Base-by-base conservation (phyloP, 2,888 invertebrate genomes). In the Elmis aenea region DNA sequence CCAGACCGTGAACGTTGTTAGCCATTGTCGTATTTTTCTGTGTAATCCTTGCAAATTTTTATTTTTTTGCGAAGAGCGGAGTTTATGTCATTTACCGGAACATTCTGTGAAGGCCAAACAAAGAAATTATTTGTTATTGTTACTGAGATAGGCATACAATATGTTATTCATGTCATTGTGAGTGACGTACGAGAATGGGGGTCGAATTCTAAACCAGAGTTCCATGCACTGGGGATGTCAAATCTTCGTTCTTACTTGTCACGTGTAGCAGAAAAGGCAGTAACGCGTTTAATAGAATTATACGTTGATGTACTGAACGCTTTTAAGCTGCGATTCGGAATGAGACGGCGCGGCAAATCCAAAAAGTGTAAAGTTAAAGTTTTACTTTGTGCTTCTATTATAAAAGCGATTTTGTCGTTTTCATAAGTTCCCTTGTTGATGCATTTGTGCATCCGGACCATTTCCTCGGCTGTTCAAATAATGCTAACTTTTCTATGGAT, bases 41-140 rank as follows among this genome's bases (percentile, higher is more conserved):
- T n/a, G n/a, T n/a, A n/a, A n/a, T n/a, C n/a, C n/a, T n/a, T n/a
- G n/a, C n/a, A n/a, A n/a, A n/a, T n/a, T n/a, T n/a, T n/a, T n/a
- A n/a, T n/a, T n/a, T n/a, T n/a, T n/a, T n/a, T n/a, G n/a, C n/a
- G n/a, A n/a, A n/a, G n/a, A n/a, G n/a, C n/a, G n/a, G n/a, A n/a
- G n/a, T n/a, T n/a, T n/a, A n/a, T n/a, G n/a, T n/a, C n/a, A n/a
- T n/a, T n/a, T n/a, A n/a, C n/a, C n/a, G n/a, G n/a, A n/a, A n/a
- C n/a, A n/a, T n/a, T n/a, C n/a, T n/a, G n/a, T n/a, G n/a, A n/a
- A n/a, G 18, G 5, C 8, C 42, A 42, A 35, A 42, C 42, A 46
- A 48, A 38, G 47, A 47, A 50, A 50, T 50, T 45, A 47, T 50
- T 47, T 50, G 49, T 47, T 45, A 45, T 42, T 35, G 47, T 47